Percentiles rank a stretch among this genome's conserved stretches.
Evolutionary conservation across 2,888 invertebrate genomes (phyloP).

Genomic region (Crepidodera aurea): DNA sequence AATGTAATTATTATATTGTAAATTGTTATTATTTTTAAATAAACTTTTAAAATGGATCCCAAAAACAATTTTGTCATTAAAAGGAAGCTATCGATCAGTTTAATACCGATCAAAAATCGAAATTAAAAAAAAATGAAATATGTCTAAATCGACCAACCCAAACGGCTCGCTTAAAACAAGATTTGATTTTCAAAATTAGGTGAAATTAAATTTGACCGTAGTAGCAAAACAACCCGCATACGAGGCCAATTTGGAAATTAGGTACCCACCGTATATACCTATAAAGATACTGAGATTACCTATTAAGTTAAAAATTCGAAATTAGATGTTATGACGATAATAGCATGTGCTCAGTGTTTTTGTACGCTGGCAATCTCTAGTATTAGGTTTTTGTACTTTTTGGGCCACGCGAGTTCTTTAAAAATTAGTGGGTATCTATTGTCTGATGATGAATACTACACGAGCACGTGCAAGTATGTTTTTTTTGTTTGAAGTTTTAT

Average conservation of each 20-base stretch:
- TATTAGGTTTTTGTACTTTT: constrained; percentile 27
- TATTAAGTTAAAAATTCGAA: constrained; percentile 28
- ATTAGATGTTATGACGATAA: constrained; percentile 31
- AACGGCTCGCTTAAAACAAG: constrained; percentile 6
- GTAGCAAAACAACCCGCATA: constrained; percentile 8
- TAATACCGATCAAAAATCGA: constrained; percentile 1
- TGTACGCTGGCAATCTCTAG: constrained; percentile 13
- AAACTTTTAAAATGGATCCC: too few species aligned
- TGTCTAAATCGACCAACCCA: constrained; percentile 7
- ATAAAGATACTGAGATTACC: constrained; percentile 24
- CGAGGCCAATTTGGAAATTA: constrained; percentile 27
- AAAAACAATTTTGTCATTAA: constrained; percentile 18
- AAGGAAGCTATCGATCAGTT: constrained; percentile 11
- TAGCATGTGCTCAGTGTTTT: constrained; percentile 19
- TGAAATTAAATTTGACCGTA: constrained; percentile 23
- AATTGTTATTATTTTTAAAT: too few species aligned
- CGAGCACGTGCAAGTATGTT: constrained; percentile 12
- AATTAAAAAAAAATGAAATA: constrained; percentile 14
- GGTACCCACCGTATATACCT: constrained; percentile 14
- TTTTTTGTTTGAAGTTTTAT: too few species aligned
- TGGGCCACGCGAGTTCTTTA: constrained; percentile 22
- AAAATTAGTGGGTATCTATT: constrained; percentile 16
- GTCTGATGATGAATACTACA: constrained; percentile 14
- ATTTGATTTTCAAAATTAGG: constrained; percentile 25
- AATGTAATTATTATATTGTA: too few species aligned